Evolutionary conservation across 2,797 vertebrate genomes (phyloP).

Genomic region (Apogon talboti): DNA sequence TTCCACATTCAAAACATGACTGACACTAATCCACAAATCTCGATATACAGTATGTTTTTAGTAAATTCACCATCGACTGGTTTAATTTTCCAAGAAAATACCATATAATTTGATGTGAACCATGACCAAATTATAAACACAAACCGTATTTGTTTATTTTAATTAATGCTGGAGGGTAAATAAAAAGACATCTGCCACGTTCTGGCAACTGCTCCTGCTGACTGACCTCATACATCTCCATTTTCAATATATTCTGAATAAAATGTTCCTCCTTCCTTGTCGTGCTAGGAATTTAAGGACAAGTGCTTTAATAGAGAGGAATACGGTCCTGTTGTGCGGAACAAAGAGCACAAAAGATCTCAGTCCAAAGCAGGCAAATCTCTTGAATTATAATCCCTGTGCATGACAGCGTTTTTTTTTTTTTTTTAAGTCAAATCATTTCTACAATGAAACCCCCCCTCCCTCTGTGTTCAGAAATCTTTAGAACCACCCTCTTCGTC

Average conservation of each 20-base stretch:
- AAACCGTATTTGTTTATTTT: constrained; percentile 46
- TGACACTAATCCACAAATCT: neutral
- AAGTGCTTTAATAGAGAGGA: constrained; percentile 23
- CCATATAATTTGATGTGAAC: constrained; percentile 12
- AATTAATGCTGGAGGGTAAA: constrained; percentile 16
- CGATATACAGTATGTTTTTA: neutral
- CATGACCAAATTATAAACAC: constrained; percentile 29
- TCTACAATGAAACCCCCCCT: constrained; percentile 32
- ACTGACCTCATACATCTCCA: constrained; percentile 33
- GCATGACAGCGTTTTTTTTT: constrained; percentile 28
- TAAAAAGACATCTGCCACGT: constrained; percentile 22
- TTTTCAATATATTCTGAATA: constrained; percentile 9
- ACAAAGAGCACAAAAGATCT: constrained; percentile 37
- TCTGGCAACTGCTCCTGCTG: constrained; percentile 26
- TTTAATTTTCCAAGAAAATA: constrained; percentile 20
- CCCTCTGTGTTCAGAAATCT: constrained; percentile 33
- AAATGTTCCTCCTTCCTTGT: constrained; percentile 20
- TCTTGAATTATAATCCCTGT: constrained; percentile 36
- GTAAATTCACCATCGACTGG: constrained; percentile 5
- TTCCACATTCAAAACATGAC: neutral
- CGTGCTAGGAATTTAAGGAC: constrained; percentile 28
- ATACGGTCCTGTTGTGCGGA: neutral
- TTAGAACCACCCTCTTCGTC: constrained; percentile 20
- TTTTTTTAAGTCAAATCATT: constrained; percentile 45
- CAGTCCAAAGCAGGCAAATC: constrained; percentile 17